Evolutionary conservation across 1,140 invertebrate genomes (phyloP), one percentile per base, ranked within the genome.

Genomic region (Hypothenemus hampei): DNA sequence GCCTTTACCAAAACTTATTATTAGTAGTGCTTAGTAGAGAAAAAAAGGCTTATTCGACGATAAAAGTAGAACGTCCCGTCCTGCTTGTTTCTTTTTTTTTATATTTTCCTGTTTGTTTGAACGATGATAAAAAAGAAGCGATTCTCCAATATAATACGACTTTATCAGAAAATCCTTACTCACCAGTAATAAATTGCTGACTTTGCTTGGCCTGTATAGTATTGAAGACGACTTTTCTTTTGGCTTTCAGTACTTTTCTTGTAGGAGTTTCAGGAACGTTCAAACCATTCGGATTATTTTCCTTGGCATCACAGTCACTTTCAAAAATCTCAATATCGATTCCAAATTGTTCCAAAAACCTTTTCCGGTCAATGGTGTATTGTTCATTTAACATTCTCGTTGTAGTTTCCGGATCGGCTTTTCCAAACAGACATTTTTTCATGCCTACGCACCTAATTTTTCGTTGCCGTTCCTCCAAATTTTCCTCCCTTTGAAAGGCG

Each of bases 391-490:
- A 23, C 57, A 65, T 53, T 20, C 48, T 47, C 20, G 45, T 51
- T 4, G 63, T 65, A 15, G 61, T 59, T 4, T 40, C 54, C 0
- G 52, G 49, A 29, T 58, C 46, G 13, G 57, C 33, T 20, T 58
- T 40, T 8, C 63, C 63, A 29, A 65, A 65, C 6, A 65, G 41
- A 20, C 63, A 65, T 35, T 57, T 61, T 47, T 59, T 62, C n/a
- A n/a, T n/a, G n/a, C n/a, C n/a, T n/a, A n/a, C n/a, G n/a, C n/a
- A n/a, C 10, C 26, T 31, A 13, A 31, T 2, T 11, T 13, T 13
- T 11, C 26, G 13, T 1, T 13, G 26, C 10, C 13, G 10, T 31
- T 3, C 26, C 13, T 31, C 26, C 26, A 2, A 11, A 8, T 31
- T 8, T 8, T 11, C 13, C 13, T 1, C 10, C 26, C 10, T 11